phyloP scores from a whole-genome alignment of 1,140 invertebrate genomes.

The Brachionus manjavacas region DNA sequence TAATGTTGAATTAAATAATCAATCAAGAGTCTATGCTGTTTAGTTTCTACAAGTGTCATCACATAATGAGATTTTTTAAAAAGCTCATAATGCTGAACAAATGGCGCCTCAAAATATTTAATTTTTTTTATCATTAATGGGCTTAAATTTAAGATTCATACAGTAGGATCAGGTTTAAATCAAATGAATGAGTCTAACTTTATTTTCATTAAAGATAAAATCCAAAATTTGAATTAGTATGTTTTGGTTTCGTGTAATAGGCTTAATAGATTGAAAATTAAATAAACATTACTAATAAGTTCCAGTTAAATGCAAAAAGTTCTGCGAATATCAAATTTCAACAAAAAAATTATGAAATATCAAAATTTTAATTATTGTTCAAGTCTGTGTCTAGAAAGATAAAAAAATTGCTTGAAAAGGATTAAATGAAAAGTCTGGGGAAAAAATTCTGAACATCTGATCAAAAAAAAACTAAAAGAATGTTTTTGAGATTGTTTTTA shows the following conservation, averaged over 20 bases:
- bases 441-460: too few relatives aligned
- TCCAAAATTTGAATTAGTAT: neutral
- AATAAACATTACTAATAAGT: neutral
- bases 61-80: neutral
- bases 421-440: neutral
- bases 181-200: neutral
- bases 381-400: neutral
- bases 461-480: too few relatives aligned
- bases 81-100: neutral
- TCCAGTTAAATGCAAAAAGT: neutral
- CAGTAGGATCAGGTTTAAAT: neutral
- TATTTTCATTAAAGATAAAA: neutral
- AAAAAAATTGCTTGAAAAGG: neutral
- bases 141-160: neutral
- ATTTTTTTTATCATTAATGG: neutral
- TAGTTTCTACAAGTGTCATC: neutral
- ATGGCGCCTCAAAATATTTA: neutral
- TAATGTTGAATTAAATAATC: neutral
- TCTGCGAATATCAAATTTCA: neutral
- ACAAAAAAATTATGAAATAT: neutral
- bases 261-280: neutral
- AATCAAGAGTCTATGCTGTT: neutral
- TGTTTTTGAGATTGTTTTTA: too few relatives aligned
- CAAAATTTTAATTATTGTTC: neutral
- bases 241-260: neutral